Evolutionary conservation across 2,113 vertebrate species (phyloP), one percentile per base, ranked within the genome.

Genomic region (Neoarius graeffei): DNA sequence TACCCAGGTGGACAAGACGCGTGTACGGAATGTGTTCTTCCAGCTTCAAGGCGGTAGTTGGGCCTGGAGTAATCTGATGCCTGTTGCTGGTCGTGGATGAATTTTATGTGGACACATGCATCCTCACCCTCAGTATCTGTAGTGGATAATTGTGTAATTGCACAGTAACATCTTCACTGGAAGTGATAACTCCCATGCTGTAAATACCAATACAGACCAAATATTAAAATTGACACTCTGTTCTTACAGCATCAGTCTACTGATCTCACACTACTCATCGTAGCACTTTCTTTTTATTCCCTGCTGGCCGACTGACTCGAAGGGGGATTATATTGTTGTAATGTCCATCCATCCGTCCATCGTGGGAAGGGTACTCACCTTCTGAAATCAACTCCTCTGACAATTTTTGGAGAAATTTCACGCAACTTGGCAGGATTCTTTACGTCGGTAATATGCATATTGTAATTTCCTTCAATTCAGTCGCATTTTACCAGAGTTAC

Each of bases 1-100:
- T 96, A 96, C 95, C 97, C 96, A 96, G 96, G 96, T 96, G 83
- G 90, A 83, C n/a, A 50, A 96, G 96, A 96, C 95, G 95, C 94
- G 97, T 96, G 95, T 97, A 96, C 71, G 27, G 50, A 81, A 50
- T 89, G 83, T 81, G 23, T 88, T 89, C 83, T 66, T 50, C 52
- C 30, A 19, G 3, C 64, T 52, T 86, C 23, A 8, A 59, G n/a
- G 25, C 9, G 56, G 23, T 64, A 50, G 7, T 76, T 64, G 17
- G 42, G 74, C 30, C 62, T 62, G 19, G 20, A 54, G n/a, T 69
- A 83, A 54, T 66, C 35, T 13, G 13, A 57, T 13, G 83, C 62
- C 48, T 48, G 50, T 30, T 2, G 3, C 56, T 76, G 79, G 77
- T 87, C 30, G 25, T 87, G 56, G 67, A 83, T 19, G 15, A 13